These are phyloP conservation scores for Pristionchus fissidentatus DNA, from an alignment of 2,888 invertebrate species.

Conservation along the genomic window DNA sequence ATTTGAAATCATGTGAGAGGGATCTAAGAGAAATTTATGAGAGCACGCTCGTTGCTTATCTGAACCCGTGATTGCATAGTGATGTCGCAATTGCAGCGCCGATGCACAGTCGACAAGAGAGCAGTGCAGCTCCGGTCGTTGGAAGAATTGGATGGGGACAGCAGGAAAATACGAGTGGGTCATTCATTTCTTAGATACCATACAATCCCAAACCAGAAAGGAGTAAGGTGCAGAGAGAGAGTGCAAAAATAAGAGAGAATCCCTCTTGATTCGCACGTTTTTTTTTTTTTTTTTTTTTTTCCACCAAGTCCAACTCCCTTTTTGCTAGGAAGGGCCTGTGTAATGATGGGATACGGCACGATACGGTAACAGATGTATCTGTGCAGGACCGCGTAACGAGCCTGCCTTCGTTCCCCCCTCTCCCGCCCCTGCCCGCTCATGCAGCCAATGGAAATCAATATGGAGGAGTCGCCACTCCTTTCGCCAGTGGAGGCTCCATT, in stretches of 20 bases:
- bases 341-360: too few relatives aligned
- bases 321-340: too few relatives aligned
- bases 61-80: background rate
- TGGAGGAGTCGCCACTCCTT: constrained; percentile 44
- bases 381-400: background rate
- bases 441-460: constrained; percentile 1
- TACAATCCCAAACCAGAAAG: background rate
- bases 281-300: too few relatives aligned
- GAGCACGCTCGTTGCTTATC: too few relatives aligned
- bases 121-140: background rate
- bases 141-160: constrained; percentile 17
- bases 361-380: too few relatives aligned
- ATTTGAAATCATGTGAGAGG: too few relatives aligned
- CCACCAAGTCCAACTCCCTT: too few relatives aligned
- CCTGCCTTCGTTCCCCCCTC: background rate
- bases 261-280: too few relatives aligned
- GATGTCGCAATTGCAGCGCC: background rate
- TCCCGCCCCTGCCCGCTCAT: too few relatives aligned
- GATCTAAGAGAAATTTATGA: too few relatives aligned
- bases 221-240: background rate
- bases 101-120: background rate
- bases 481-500: constrained; percentile 13
- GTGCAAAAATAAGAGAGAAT: background rate
- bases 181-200: background rate
- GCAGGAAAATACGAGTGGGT: constrained; percentile 7